phyloP scores from a whole-genome alignment of 2,888 invertebrate genomes.

The Drosophila subquinaria region DNA sequence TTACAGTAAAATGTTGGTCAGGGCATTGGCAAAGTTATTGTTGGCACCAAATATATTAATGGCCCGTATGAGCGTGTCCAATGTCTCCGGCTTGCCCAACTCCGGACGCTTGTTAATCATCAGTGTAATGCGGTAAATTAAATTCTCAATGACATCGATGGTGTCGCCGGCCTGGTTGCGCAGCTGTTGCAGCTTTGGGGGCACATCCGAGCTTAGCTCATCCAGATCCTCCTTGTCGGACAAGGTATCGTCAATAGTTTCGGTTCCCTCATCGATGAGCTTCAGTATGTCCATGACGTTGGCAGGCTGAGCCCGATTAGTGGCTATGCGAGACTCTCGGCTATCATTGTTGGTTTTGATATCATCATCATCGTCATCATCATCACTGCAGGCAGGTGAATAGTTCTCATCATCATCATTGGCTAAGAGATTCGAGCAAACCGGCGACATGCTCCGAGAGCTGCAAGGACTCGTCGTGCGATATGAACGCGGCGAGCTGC shows the following conservation, averaged over 20 bases:
- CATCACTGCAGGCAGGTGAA: slow-evolving; percentile 86
- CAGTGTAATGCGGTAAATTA: slow-evolving; percentile 82
- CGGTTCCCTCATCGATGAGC: slow-evolving; percentile 81
- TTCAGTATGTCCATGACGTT: slow-evolving; percentile 82
- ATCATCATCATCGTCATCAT: slow-evolving; percentile 83
- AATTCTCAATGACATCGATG: slow-evolving; percentile 84
- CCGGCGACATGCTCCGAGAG: slow-evolving; percentile 84
- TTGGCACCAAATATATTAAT: slow-evolving; percentile 83
- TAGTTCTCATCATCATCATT: slow-evolving; percentile 82
- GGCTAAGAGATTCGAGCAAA: slow-evolving; percentile 67
- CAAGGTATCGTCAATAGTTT: slow-evolving; percentile 81
- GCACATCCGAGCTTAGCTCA: slow-evolving; percentile 77
- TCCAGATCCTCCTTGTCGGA: slow-evolving; percentile 84
- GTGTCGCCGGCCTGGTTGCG: slow-evolving; percentile 71
- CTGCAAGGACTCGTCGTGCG: slow-evolving; percentile 84
- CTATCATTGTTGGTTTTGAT: slow-evolving; percentile 50
- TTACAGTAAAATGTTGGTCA: slow-evolving; percentile 85
- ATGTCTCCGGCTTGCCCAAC: slow-evolving; percentile 83
- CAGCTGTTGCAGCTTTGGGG: slow-evolving; percentile 68
- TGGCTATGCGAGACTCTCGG: slow-evolving; percentile 59
- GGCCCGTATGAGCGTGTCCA: slow-evolving; percentile 83
- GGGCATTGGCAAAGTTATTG: slow-evolving; percentile 82
- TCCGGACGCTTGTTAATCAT: slow-evolving; percentile 82
- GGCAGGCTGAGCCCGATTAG: slow-evolving; percentile 62
- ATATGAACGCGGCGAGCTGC: slow-evolving; percentile 82